Conservation (phyloP, 2,113 vertebrate genomes). For the Labrus mixtus region DNA sequence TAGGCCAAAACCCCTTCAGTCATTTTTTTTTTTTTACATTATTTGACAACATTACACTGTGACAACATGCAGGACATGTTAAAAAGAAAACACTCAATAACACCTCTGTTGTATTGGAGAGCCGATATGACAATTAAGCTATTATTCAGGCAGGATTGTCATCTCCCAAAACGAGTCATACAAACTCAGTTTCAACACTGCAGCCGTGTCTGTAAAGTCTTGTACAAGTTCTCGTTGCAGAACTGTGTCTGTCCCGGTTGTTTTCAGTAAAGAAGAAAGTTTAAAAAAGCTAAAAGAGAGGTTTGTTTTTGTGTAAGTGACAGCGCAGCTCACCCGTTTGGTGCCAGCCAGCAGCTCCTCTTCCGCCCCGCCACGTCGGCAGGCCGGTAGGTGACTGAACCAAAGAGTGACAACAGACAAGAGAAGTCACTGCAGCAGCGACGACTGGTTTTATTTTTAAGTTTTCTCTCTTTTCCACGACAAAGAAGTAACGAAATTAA, state of each 20-base stretch:
- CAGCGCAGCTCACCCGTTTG: conserved; percentile 76
- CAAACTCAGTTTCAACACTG: neutral
- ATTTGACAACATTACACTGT: neutral
- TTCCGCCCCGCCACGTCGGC: conserved; percentile 88
- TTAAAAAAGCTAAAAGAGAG: conserved; percentile 15
- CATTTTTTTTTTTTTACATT: neutral
- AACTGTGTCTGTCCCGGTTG: neutral
- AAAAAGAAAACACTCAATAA: neutral
- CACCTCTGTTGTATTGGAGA: conserved; percentile 23
- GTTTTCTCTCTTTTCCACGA: neutral
- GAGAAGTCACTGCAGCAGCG: conserved; percentile 27
- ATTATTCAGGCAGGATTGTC: conserved; percentile 16
- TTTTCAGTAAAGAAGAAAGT: neutral
- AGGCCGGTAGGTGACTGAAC: conserved; percentile 62
- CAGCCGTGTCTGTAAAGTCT: neutral
- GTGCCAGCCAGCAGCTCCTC: conserved; percentile 66
- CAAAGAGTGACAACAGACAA: conserved; percentile 50
- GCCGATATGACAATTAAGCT: conserved; percentile 26
- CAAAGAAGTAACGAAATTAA: neutral
- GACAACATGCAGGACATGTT: neutral
- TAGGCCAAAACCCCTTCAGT: neutral
- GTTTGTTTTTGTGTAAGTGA: conserved; percentile 59
- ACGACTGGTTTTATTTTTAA: no score
- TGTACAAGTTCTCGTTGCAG: neutral
- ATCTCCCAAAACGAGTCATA: neutral